A percentile compares a stretch with the other conserved stretches of the same genome.
phyloP scores from a whole-genome alignment of 2,888 invertebrate species.

The Spilarctia lutea region DNA sequence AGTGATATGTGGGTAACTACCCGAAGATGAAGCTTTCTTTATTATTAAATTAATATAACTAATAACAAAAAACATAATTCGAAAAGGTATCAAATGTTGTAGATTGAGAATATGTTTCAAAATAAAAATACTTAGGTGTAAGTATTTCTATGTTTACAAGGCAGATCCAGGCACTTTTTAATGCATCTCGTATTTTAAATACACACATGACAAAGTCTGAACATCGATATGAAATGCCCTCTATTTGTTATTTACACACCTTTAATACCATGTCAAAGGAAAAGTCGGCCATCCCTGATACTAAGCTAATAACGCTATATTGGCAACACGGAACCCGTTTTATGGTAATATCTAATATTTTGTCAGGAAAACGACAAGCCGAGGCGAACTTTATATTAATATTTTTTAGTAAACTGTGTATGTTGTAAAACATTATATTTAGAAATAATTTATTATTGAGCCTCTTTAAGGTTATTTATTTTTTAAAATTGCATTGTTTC shows the following conservation, averaged over 20 bases:
- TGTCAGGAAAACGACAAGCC: conserved; percentile 38
- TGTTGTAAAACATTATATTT: conserved; percentile 26
- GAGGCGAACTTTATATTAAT: conserved; percentile 38
- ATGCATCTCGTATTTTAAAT: neutral
- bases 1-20: too few species aligned
- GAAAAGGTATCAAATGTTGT: neutral
- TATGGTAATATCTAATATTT: conserved; percentile 55
- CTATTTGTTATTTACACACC: conserved; percentile 53
- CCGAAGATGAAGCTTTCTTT: too few species aligned
- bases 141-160: neutral
- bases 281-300: conserved; percentile 51
- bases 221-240: conserved; percentile 60
- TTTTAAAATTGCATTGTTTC: neutral
- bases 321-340: conserved; percentile 49
- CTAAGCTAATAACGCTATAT: conserved; percentile 60
- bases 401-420: conserved; percentile 30
- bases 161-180: neutral
- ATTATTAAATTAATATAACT: too few species aligned
- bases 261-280: conserved; percentile 62
- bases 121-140: neutral
- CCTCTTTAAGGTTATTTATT: neutral
- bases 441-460: neutral
- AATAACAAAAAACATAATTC: neutral
- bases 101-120: neutral
- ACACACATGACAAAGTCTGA: conserved; percentile 40